Base-by-base conservation (phyloP, 1,140 invertebrate species). In the Trichoplusia ni region DNA sequence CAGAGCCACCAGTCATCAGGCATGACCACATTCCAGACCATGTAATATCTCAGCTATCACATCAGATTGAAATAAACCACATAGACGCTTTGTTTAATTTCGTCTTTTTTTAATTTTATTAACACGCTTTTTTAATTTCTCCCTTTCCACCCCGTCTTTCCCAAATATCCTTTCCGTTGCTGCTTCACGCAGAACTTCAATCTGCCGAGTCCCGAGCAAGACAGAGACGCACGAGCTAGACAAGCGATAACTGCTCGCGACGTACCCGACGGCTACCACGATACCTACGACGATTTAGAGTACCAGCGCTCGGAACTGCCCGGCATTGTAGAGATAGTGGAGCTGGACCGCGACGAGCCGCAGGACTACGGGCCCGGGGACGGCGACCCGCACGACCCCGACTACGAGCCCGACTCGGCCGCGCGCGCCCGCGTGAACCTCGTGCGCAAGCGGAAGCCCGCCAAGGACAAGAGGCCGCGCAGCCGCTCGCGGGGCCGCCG, bases 61-160 rank as follows among this genome's bases (percentile, higher is more conserved):
- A 69, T 64, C 68, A 42, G n/a, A 74, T 67, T 75, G 58, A 44
- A 64, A 58, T 51, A 61, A 53, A 61, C 65, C 60, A 72, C 71
- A 70, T 64, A 56, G 47, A 63, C 51, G 73, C 75, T 87, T 77
- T 72, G 71, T 79, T 83, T 84, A 75, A 79, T 81, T 82, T 77
- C 75, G 78, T 75, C 79, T 84, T 90, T 81, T n/a, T 92, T 92
- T 91, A 79, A 89, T 89, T 91, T 91, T 90, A 90, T 91, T 91
- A 91, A 91, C 90, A 91, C 84, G 90, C 90, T 91, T 90, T 89
- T 89, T 90, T 88, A 86, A 87, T 86, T 89, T 87, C 58, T 75
- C 72, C 79, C 75, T 71, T 64, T 67, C 74, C 80, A 74, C 69
- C 72, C 81, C 69, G 69, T 77, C 77, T 71, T 63, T 82, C 77